Evolutionary conservation across 2,797 vertebrate species (phyloP).

Genomic region (Peromyscus nudipes): DNA sequence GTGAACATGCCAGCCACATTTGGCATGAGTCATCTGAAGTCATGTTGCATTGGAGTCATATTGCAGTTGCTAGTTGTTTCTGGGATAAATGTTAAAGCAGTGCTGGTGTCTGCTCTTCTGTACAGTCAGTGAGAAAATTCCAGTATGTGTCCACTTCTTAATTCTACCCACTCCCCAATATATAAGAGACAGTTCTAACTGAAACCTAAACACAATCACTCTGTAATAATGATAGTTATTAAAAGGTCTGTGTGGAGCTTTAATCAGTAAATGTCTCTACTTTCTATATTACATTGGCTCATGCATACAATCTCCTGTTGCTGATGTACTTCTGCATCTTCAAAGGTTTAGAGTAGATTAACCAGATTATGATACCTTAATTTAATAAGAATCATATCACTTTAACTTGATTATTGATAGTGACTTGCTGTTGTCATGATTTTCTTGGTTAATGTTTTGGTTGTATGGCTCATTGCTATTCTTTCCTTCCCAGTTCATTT

Average conservation of each 20-base stretch:
- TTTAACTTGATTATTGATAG: not conserved
- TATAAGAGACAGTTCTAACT: conserved; percentile 87
- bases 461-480: no score
- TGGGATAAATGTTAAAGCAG: conserved; percentile 92
- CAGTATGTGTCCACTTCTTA: no score
- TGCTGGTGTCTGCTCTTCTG: conserved; percentile 90
- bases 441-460: not conserved
- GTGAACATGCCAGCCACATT: conserved; percentile 96
- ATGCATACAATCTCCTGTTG: not conserved
- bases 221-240: conserved; percentile 98
- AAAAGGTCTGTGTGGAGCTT: conserved; percentile 83
- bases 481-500: not conserved
- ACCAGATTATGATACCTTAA: not conserved
- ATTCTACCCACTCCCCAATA: conserved; percentile 47
- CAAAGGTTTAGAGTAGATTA: not conserved
- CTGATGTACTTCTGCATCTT: not conserved
- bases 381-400: not conserved
- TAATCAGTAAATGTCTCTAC: not conserved
- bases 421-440: not conserved
- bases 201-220: conserved; percentile 94
- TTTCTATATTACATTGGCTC: not conserved
- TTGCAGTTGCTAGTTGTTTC: conserved; percentile 95
- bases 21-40: conserved; percentile 97
- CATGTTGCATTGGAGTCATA: conserved; percentile 90
- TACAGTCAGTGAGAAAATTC: conserved; percentile 91